A percentile compares a stretch with the other conserved stretches of the same genome.
phyloP scores from a whole-genome alignment of 2,888 invertebrate genomes.

The Nemurella pictetii region DNA sequence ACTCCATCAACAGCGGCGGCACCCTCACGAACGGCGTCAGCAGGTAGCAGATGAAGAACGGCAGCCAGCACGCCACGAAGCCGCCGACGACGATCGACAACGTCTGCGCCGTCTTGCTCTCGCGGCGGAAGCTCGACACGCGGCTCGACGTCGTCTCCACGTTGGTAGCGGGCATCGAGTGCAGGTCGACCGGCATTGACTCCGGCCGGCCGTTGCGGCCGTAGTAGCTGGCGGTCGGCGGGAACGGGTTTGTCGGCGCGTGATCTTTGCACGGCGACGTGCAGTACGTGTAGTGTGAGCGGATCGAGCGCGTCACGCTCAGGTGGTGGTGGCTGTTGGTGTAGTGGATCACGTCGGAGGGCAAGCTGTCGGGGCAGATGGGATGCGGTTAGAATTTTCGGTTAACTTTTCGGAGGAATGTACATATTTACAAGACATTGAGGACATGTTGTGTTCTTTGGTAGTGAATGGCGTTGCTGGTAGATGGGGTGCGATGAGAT shows the following conservation, averaged over 20 bases:
- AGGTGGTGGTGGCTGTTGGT: constrained; percentile 33
- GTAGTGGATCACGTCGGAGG: constrained; percentile 21
- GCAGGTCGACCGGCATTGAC: constrained; percentile 58
- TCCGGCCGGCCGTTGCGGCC: constrained; percentile 53
- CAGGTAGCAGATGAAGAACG: constrained; percentile 82
- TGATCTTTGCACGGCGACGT: constrained; percentile 34
- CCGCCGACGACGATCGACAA: constrained; percentile 85
- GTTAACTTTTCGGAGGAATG: too few species aligned
- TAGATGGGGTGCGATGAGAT: too few species aligned
- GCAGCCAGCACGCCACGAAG: constrained; percentile 86
- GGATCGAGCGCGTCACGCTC: constrained; percentile 35
- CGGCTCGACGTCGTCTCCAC: constrained; percentile 39
- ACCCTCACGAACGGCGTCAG: constrained; percentile 75
- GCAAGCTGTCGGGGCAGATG: too few species aligned
- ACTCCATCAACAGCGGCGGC: constrained; percentile 67
- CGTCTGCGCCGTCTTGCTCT: constrained; percentile 87
- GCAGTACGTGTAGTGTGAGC: constrained; percentile 39
- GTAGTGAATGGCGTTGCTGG: too few species aligned
- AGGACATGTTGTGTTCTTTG: too few species aligned
- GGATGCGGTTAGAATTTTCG: too few species aligned
- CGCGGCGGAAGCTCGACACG: constrained; percentile 61
- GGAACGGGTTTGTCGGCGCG: constrained; percentile 19
- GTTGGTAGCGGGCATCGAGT: not conserved
- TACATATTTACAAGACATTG: too few species aligned
- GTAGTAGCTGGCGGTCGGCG: constrained; percentile 31